Percentiles rank a stretch among this genome's conserved stretches.
phyloP scores from a whole-genome alignment of 2,797 vertebrate genomes.

The Cetoscarus ocellatus region DNA sequence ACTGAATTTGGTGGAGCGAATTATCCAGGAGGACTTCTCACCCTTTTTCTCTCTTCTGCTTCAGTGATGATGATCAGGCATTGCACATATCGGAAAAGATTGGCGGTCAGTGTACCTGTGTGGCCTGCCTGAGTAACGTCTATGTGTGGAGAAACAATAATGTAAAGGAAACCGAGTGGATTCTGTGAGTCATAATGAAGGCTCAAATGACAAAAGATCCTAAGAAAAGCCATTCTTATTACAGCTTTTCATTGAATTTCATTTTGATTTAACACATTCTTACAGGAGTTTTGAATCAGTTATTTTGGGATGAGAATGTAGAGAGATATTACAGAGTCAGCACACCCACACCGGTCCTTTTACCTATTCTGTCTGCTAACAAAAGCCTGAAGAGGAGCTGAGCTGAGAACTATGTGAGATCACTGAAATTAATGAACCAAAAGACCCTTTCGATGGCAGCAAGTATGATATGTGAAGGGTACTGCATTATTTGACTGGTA shows the following conservation, averaged over 20 bases:
- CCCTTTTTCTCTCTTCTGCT: too few species aligned
- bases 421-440: background rate
- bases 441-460: background rate
- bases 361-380: slow-evolving; percentile 5
- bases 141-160: too few species aligned
- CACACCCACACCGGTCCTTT: background rate
- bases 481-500: background rate
- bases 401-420: background rate
- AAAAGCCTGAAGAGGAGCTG: slow-evolving; percentile 10
- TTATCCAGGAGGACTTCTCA: too few species aligned
- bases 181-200: background rate
- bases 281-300: background rate
- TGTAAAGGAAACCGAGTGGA: background rate
- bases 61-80: too few species aligned
- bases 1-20: too few species aligned
- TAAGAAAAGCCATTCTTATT: background rate
- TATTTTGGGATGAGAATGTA: background rate
- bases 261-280: background rate
- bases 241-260: background rate
- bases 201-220: too few species aligned
- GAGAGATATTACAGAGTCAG: background rate
- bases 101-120: too few species aligned
- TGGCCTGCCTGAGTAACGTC: too few species aligned
- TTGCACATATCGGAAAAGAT: too few species aligned
- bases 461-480: background rate